phyloP scores from a whole-genome alignment of 2,797 vertebrate species.

The Sebastes iracundus region DNA sequence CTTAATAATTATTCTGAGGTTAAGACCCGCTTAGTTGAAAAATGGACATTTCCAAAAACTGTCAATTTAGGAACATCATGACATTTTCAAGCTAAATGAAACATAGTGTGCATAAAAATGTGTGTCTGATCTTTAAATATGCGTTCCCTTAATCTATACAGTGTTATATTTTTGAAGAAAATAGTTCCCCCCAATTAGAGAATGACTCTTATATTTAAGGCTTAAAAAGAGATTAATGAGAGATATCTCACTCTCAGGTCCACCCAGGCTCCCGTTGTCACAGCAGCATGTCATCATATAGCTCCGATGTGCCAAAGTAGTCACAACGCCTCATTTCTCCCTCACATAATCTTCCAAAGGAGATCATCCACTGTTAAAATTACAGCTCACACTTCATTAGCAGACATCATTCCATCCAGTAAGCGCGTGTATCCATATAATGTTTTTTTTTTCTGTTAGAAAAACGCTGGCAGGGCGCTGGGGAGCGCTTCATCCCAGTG shows the following conservation, averaged over 20 bases:
- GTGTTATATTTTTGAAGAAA: no score
- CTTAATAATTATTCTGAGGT: no score
- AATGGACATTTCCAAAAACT: no score
- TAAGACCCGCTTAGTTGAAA: accelerated
- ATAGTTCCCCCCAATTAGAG: accelerated
- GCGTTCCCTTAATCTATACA: accelerated
- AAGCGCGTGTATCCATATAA: no score
- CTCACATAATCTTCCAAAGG: not conserved
- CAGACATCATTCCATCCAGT: not conserved
- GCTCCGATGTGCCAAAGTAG: not conserved
- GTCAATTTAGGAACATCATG: no score
- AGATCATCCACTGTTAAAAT: not conserved
- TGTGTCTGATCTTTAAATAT: no score
- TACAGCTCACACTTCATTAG: not conserved
- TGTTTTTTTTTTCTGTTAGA: no score
- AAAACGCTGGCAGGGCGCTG: accelerated
- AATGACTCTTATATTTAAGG: not conserved
- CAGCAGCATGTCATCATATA: not conserved
- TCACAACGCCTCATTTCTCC: not conserved
- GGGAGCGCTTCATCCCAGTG: not conserved
- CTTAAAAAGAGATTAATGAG: not conserved
- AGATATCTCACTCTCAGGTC: not conserved
- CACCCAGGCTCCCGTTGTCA: not conserved
- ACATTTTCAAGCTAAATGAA: no score
- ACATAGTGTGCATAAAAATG: no score